Conservation (phyloP, 2,113 vertebrate species). For the Hypomesus transpacificus region DNA sequence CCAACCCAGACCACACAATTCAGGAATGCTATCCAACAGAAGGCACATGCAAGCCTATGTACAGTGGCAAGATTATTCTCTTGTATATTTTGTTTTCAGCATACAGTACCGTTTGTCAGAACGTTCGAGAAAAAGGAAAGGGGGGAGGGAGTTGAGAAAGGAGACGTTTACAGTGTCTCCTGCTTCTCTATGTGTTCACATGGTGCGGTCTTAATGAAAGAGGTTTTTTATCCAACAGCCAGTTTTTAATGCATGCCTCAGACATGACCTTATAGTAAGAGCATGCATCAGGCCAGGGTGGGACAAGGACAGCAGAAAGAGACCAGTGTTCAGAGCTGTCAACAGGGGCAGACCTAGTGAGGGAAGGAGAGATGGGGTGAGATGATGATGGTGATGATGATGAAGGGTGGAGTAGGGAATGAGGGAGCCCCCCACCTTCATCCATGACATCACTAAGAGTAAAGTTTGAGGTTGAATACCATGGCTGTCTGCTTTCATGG, state of each 20-base stretch:
- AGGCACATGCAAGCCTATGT: conserved; percentile 22
- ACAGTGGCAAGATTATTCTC: conserved; percentile 52
- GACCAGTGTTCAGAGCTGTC: conserved; percentile 61
- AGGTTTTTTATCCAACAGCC: conserved; percentile 47
- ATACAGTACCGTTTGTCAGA: conserved; percentile 3
- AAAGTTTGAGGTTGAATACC: conserved; percentile 20
- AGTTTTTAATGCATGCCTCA: conserved; percentile 65
- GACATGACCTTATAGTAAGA: conserved; percentile 66
- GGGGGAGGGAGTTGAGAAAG: not conserved
- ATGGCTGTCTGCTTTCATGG: conserved; percentile 29
- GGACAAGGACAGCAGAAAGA: conserved; percentile 57
- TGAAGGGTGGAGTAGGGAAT: conserved; percentile 16
- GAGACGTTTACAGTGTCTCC: not conserved
- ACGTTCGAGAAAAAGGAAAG: conserved; percentile 8
- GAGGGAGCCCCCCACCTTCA: conserved; percentile 19
- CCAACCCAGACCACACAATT: conserved; percentile 12
- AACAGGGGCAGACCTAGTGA: conserved; percentile 15
- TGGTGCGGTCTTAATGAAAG: conserved; percentile 55
- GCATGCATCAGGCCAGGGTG: conserved; percentile 43
- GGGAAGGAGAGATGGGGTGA: not conserved
- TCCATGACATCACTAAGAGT: conserved; percentile 62
- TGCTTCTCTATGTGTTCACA: conserved; percentile 27
- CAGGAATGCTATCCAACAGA: conserved; percentile 14
- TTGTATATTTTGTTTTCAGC: conserved; percentile 39
- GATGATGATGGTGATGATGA: conserved; percentile 26